These are phyloP conservation scores for Alexandromys oeconomus DNA, from an alignment of 2,797 vertebrate species.

Conservation along the genomic window DNA sequence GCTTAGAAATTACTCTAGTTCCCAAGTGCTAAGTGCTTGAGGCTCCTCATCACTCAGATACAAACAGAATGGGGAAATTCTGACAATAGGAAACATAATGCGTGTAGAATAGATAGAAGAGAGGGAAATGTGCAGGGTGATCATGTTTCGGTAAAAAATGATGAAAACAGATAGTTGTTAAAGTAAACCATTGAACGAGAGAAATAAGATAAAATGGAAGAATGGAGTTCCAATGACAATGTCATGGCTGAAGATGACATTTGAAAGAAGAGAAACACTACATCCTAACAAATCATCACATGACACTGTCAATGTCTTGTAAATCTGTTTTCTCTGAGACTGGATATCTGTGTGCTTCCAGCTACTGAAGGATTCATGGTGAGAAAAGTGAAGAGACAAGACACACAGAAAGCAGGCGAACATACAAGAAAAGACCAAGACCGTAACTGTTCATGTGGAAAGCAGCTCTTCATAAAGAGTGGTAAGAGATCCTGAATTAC, in stretches of 20 bases:
- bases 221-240: background rate
- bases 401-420: background rate
- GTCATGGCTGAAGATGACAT: background rate
- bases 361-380: background rate
- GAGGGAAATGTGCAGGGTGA: background rate
- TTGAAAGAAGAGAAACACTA: background rate
- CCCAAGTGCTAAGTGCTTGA: background rate
- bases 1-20: background rate
- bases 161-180: background rate
- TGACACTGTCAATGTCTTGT: background rate
- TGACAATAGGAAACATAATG: background rate
- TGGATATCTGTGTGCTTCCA: background rate
- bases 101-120: background rate
- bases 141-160: background rate
- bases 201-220: background rate
- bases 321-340: background rate
- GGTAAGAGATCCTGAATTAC: background rate
- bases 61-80: slow-evolving; percentile 4
- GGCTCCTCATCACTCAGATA: background rate
- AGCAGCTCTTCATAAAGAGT: background rate
- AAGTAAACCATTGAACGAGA: background rate
- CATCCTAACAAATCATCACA: background rate
- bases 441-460: background rate
- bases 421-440: background rate
- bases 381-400: background rate